Evolutionary conservation across 2,888 invertebrate genomes (phyloP), one percentile per base, ranked within the genome.

Genomic region (Coremacera marginata): DNA sequence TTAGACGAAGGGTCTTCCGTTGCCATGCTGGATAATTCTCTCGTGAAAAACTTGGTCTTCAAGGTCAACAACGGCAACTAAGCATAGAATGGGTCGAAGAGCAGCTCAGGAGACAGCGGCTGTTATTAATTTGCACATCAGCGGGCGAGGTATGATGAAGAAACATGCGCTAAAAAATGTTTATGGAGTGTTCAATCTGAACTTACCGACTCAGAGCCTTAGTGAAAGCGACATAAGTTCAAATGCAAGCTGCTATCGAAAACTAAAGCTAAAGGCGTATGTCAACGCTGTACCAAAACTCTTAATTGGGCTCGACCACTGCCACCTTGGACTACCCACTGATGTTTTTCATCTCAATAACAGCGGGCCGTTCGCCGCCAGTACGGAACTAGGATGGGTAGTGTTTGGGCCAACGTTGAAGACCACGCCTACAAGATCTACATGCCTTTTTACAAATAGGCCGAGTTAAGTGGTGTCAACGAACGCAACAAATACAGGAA

Each of bases 301-400:
- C 14, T 31, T 31, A 31, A 79, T 78, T 27, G 74, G 68, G n/a
- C n/a, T n/a, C n/a, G n/a, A n/a, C n/a, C n/a, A n/a, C n/a, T n/a
- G n/a, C n/a, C n/a, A n/a, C n/a, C n/a, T n/a, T n/a, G n/a, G n/a
- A n/a, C n/a, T n/a, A n/a, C n/a, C n/a, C n/a, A n/a, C n/a, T n/a
- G n/a, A n/a, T n/a, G n/a, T n/a, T n/a, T n/a, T n/a, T n/a, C n/a
- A n/a, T n/a, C n/a, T n/a, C n/a, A n/a, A n/a, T n/a, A n/a, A n/a
- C n/a, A 51, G 16, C 62, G 80, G 75, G n/a, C 67, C 76, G n/a
- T 80, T 68, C 4, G 77, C 79, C 16, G 70, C 78, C 11, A 75
- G 62, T 22, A 81, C 78, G 0, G 71, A 80, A 25, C 55, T 81
- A n/a, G 74, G 79, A 19, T 78, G 78, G 77, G 67, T 77, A 31